Conservation (phyloP, 2,797 vertebrate species). For the Urosaurus nigricauda region DNA sequence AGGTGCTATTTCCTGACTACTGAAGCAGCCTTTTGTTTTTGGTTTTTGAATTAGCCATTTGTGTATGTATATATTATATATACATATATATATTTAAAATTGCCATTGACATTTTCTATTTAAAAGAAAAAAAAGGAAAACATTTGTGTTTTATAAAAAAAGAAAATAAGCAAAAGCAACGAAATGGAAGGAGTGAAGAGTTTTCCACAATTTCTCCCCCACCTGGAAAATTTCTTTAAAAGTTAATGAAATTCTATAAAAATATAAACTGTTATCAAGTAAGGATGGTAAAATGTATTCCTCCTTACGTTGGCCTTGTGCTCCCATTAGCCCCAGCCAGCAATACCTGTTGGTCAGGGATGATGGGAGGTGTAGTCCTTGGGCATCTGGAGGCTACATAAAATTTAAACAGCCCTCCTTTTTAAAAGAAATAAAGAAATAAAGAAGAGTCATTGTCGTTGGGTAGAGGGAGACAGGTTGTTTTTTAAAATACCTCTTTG, state of each 20-base stretch:
- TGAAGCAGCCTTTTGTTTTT: conserved; percentile 71
- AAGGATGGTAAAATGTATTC: not conserved
- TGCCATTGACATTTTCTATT: conserved; percentile 80
- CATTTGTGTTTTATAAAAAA: conserved; percentile 68
- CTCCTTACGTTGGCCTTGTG: not conserved
- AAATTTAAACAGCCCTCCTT: not conserved
- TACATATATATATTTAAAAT: conserved; percentile 65
- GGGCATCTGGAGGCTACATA: not conserved
- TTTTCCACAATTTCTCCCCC: conserved; percentile 46
- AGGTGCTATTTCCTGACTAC: conserved; percentile 82
- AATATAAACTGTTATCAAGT: conserved; percentile 26
- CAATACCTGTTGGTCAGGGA: not conserved
- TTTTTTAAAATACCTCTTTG: conserved; percentile 42
- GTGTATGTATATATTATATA: conserved; percentile 64
- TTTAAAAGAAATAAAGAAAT: not conserved
- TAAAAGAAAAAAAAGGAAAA: conserved; percentile 64
- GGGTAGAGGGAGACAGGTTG: conserved; percentile 53
- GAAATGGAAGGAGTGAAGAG: conserved; percentile 50
- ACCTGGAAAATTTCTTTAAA: conserved; percentile 79
- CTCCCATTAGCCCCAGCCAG: not conserved
- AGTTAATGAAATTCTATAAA: conserved; percentile 40
- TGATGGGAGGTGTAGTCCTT: not conserved
- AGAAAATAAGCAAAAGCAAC: conserved; percentile 51
- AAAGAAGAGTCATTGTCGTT: not conserved
- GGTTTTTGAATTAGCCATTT: conserved; percentile 66